Base-by-base conservation (phyloP, 2,888 invertebrate genomes). In the Uloborus plumipes region DNA sequence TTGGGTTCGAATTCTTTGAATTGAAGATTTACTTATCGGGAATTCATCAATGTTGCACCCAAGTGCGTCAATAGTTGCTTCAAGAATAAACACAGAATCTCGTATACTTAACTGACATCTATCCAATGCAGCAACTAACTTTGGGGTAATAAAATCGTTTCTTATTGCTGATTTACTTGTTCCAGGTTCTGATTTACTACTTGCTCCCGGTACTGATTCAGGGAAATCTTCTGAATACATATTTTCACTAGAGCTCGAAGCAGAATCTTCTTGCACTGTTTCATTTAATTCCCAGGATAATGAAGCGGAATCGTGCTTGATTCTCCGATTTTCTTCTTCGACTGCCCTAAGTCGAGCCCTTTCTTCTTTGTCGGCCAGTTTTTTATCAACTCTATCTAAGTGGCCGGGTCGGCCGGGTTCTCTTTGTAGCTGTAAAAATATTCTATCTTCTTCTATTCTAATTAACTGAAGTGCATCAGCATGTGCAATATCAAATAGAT, bases 381-480 rank as follows among this genome's bases (percentile, higher is more conserved):
- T 55, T 55, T 6, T 55, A 55, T 55, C 55, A 2, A 55, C 55
- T 55, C 18, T 6, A 55, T 3, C 55, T 16, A 55, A 55, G 55
- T 55, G 18, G 6, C 55, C 55, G n/a, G n/a, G n/a, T n/a, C n/a
- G n/a, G n/a, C n/a, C n/a, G 16, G 55, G 6, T 6, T 55, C 55
- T 55, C 55, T 55, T 18, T 6, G 55, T 2, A 16, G 55, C 6
- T 55, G 55, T 4, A 55, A 55, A 6, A 55, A 55, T 3, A 18
- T 55, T 6, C n/a, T 55, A 55, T 55, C 55, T 55, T 55, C 55
- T 6, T 55, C 55, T 55, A 55, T 55, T 55, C 6, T 55, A 3
- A 6, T 55, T 55, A 55, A 55, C 55, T n/a, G n/a, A 55, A 55
- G 55, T 55, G 55, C 55, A 55, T 55, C 55, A n/a, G 16, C 55